A percentile compares a stretch with the other conserved stretches of the same genome.
phyloP scores from a whole-genome alignment of 2,797 vertebrate genomes.

The Notoglanidium macrostoma region DNA sequence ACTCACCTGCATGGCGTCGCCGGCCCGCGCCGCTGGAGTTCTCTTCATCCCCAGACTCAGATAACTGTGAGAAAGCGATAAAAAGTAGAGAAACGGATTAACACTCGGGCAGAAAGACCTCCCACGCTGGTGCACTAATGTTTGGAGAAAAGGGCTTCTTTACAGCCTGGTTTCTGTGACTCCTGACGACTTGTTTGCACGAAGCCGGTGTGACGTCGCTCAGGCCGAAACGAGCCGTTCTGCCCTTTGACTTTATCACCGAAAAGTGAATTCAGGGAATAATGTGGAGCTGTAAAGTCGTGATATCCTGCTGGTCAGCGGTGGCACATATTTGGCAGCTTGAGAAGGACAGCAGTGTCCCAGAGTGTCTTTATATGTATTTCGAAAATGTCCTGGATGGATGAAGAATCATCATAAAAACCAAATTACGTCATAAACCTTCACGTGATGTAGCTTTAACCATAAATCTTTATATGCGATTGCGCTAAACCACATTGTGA shows the following conservation, averaged over 20 bases:
- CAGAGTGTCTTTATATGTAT: neutral
- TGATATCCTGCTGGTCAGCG: conserved; percentile 5
- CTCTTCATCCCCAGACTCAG: conserved; percentile 44
- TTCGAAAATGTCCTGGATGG: no score
- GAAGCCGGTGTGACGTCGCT: conserved; percentile 5
- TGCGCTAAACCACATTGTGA: neutral
- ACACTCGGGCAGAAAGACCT: neutral
- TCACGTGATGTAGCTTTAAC: neutral
- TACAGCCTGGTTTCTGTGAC: conserved; percentile 33
- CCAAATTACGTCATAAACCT: neutral
- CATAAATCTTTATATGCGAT: neutral
- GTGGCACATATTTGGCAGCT: conserved; percentile 12
- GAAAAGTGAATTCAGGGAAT: conserved; percentile 26
- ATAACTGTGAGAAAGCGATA: conserved; percentile 46
- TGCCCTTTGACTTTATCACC: conserved; percentile 37
- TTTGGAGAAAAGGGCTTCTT: conserved; percentile 15
- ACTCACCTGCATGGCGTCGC: conserved; percentile 43
- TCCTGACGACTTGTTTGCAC: conserved; percentile 13
- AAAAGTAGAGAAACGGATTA: conserved; percentile 4
- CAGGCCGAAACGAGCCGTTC: neutral
- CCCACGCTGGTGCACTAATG: neutral
- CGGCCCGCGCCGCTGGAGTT: conserved; percentile 18
- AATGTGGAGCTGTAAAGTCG: conserved; percentile 26
- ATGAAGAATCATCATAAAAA: neutral
- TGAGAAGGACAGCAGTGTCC: neutral